These are phyloP conservation scores for Heliothis subflexa DNA, from an alignment of 1,140 invertebrate species.

Conservation along the genomic window DNA sequence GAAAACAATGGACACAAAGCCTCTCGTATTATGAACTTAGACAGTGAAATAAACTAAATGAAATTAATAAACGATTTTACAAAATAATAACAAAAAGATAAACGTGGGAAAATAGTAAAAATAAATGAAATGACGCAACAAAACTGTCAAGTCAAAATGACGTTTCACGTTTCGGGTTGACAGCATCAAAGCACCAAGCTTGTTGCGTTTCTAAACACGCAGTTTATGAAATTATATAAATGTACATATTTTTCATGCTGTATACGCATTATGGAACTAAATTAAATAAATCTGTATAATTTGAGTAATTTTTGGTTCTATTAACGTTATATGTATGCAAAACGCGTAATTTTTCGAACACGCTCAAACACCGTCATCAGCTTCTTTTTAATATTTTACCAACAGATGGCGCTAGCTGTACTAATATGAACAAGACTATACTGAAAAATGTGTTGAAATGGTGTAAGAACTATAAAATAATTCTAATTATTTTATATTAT, in stretches of 20 bases:
- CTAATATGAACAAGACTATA: background rate
- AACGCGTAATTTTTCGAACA: no score
- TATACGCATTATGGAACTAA: no score
- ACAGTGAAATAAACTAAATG: conserved; percentile 3
- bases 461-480: no score
- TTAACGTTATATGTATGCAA: no score
- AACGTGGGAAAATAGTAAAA: conserved; percentile 52
- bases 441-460: background rate
- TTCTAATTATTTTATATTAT: no score
- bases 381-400: background rate
- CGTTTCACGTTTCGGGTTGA: conserved; percentile 18
- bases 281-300: no score
- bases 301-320: no score
- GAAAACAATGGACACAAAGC: background rate
- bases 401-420: conserved; percentile 20
- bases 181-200: background rate
- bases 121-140: conserved; percentile 63
- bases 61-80: background rate
- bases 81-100: conserved; percentile 40
- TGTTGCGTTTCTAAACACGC: conserved; percentile 11
- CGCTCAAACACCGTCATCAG: no score
- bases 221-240: background rate
- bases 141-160: conserved; percentile 58
- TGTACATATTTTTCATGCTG: no score
- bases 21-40: background rate